These are phyloP conservation scores for Ginglymostoma cirratum DNA, from an alignment of 2,113 vertebrate species.

Conservation along the genomic window DNA sequence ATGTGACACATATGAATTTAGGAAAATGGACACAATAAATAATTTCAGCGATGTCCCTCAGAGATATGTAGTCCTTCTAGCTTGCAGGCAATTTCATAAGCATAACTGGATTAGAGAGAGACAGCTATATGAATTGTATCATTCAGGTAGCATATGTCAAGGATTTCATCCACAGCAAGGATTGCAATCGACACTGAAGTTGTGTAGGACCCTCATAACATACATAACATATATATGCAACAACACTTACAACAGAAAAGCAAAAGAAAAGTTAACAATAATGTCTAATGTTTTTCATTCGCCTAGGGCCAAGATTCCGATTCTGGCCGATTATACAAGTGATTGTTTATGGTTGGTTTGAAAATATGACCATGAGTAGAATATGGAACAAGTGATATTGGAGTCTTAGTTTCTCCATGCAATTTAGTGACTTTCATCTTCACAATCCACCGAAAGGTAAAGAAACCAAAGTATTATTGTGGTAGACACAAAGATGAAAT, in stretches of 20 bases:
- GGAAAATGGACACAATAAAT: background rate
- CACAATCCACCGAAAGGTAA: constrained; percentile 6
- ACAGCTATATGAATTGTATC: background rate
- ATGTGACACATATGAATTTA: background rate
- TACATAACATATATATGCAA: background rate
- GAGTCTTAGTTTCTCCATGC: background rate
- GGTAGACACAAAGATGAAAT: background rate
- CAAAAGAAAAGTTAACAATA: background rate
- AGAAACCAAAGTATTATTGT: constrained; percentile 1
- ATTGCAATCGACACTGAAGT: background rate
- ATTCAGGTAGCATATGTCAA: background rate
- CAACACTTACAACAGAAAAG: background rate
- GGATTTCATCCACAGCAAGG: background rate
- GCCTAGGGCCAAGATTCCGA: background rate
- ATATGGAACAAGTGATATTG: background rate
- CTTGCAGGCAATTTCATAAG: background rate
- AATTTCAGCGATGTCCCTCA: background rate
- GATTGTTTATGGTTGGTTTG: background rate
- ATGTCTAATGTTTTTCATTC: constrained; percentile 23
- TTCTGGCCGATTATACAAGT: background rate
- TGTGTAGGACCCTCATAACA: background rate
- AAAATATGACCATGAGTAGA: background rate
- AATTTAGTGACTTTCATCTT: background rate
- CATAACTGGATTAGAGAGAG: background rate
- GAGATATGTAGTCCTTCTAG: background rate